Base-by-base conservation (phyloP, 1,140 invertebrate species). In the Acromyrmex echinatior region DNA sequence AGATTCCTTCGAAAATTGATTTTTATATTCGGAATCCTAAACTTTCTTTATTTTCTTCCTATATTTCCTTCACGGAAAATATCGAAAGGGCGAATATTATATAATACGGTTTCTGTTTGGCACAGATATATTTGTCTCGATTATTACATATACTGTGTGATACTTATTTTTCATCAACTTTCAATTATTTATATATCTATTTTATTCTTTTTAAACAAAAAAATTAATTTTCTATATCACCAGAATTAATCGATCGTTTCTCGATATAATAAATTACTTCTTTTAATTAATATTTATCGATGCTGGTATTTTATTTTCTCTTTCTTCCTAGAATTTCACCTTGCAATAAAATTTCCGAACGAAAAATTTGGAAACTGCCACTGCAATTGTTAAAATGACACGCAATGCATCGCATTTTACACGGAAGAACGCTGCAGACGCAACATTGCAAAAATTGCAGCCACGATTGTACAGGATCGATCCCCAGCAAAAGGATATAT, bases 391-490 rank as follows among this genome's bases (percentile, higher is more conserved):
- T 80, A 14, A 56, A 68, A 70, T 81, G 31, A 66, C 31, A 80
- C 16, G 18, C 56, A 65, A 56, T 31, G 31, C 53, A 66, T 49
- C 18, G 28, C 65, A 85, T 60, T 87, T 77, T 31, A 70, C 63
- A 28, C 9, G 28, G 80, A 80, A 65, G 45, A 82, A 68, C 60
- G 12, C 16, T 70, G 80, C 80, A 85, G 25, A 66, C 12, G 35
- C 35, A 76, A 45, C 58, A 56, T 25, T 31, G 66, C 85, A 66
- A 21, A 51, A 31, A 66, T 76, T 53, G 71, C 21, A 77, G 63
- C 56, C 80, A 60, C 62, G 63, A 87, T 45, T 45, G 39, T 45
- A 45, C 63, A 18, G 49, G n/a, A 87, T 87, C 86, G 81, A 87
- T 87, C 25, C n/a, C 28, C 21, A 21, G 51, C n/a, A 51, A 85